These are phyloP conservation scores for Drosophila virilis DNA, from an alignment of 1,140 invertebrate genomes.

Conservation along the genomic window DNA sequence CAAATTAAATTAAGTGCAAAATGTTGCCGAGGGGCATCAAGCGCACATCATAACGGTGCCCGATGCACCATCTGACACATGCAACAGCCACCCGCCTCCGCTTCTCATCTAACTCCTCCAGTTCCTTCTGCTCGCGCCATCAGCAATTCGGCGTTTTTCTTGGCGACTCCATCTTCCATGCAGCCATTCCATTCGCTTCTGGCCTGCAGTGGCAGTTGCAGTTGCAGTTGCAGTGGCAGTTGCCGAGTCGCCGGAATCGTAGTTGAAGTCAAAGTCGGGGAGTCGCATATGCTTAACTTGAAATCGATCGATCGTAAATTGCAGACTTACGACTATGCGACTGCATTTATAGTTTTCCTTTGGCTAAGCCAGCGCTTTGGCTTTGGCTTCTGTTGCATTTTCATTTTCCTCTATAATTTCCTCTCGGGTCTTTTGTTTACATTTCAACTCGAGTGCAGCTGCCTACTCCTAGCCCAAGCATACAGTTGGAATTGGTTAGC, in stretches of 20 bases:
- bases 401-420: slow-evolving; percentile 7
- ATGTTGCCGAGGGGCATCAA: slow-evolving; percentile 58
- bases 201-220: slow-evolving; percentile 15
- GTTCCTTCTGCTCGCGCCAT: not conserved
- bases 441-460: slow-evolving; percentile 19
- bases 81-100: slow-evolving; percentile 20
- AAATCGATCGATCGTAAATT: slow-evolving; percentile 78
- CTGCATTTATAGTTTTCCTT: slow-evolving; percentile 59
- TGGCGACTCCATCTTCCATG: slow-evolving; percentile 15
- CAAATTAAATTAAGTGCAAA: slow-evolving; percentile 80
- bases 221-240: slow-evolving; percentile 16
- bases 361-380: slow-evolving; percentile 11
- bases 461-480: not conserved
- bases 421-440: slow-evolving; percentile 28
- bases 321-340: slow-evolving; percentile 51
- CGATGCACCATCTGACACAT: slow-evolving; percentile 47
- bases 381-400: slow-evolving; percentile 18
- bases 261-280: slow-evolving; percentile 14
- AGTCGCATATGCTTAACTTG: slow-evolving; percentile 68
- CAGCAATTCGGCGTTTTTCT: not conserved
- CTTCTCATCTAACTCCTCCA: not conserved
- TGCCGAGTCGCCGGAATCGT: not conserved
- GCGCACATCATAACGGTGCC: slow-evolving; percentile 67
- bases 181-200: slow-evolving; percentile 23
- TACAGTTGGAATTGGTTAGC: slow-evolving; percentile 14